phyloP scores from a whole-genome alignment of 2,888 invertebrate genomes.

The Octodonta nipae region DNA sequence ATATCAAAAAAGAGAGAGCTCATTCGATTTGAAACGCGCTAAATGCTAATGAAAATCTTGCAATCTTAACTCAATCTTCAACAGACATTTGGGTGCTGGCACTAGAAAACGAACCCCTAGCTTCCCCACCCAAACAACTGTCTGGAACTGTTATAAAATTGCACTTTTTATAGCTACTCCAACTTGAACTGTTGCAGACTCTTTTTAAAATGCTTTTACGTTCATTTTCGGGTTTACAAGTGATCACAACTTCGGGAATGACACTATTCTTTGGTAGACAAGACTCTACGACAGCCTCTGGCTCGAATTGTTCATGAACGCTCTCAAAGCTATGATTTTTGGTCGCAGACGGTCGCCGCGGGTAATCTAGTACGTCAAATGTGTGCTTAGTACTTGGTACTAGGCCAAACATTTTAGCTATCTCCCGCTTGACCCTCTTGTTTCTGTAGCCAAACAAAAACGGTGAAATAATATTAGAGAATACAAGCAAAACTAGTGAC shows the following conservation, averaged over 20 bases:
- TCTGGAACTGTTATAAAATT: constrained; percentile 33
- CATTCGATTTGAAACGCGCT: too few relatives aligned
- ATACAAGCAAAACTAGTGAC: constrained; percentile 44
- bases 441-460: constrained; percentile 66
- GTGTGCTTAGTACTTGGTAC: constrained; percentile 10
- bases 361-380: constrained; percentile 8
- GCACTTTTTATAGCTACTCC: constrained; percentile 29
- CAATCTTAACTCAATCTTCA: constrained; percentile 27
- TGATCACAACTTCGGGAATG: constrained; percentile 29
- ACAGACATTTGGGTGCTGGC: constrained; percentile 34
- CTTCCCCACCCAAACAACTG: constrained; percentile 30
- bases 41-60: neutral
- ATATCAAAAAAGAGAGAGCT: too few relatives aligned
- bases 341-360: constrained; percentile 6
- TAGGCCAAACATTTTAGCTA: constrained; percentile 38
- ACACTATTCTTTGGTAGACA: constrained; percentile 11
- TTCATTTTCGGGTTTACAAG: constrained; percentile 27
- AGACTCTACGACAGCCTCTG: constrained; percentile 12
- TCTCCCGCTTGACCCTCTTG: constrained; percentile 47
- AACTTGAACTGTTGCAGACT: constrained; percentile 28
- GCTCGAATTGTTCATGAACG: constrained; percentile 12
- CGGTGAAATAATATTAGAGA: constrained; percentile 55
- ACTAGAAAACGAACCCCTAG: constrained; percentile 34
- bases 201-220: constrained; percentile 32
- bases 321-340: constrained; percentile 15